A percentile compares a stretch with the other conserved stretches of the same genome.
These are phyloP conservation scores for Lasaia peninsularis DNA, from an alignment of 1,140 invertebrate species.

Conservation along the genomic window DNA sequence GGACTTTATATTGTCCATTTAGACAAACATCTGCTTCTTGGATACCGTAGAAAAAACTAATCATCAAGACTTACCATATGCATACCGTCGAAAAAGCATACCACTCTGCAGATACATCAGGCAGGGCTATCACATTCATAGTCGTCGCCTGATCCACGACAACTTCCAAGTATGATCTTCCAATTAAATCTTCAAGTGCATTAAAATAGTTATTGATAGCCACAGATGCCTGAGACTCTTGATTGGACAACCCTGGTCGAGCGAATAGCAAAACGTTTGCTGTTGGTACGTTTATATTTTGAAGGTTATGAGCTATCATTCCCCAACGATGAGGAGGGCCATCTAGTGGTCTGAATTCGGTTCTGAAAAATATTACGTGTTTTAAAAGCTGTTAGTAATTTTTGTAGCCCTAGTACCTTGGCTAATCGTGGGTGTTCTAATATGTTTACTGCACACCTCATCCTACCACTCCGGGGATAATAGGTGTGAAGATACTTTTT, in stretches of 20 bases:
- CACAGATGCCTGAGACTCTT: constrained; percentile 40
- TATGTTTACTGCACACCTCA: no score
- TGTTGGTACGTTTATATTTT: constrained; percentile 37
- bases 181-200: constrained; percentile 47
- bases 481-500: no score
- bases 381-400: constrained; percentile 9
- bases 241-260: constrained; percentile 33
- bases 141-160: constrained; percentile 40
- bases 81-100: constrained; percentile 47
- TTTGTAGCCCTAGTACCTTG: no score
- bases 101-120: constrained; percentile 54
- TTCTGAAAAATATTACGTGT: constrained; percentile 37
- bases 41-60: no score
- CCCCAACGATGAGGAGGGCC: constrained; percentile 50
- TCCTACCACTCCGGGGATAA: no score
- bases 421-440: no score
- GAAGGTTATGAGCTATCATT: constrained; percentile 58
- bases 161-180: constrained; percentile 40
- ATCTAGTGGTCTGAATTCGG: constrained; percentile 37
- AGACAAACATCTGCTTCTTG: no score
- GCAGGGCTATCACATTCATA: constrained; percentile 50
- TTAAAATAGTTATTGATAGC: constrained; percentile 48
- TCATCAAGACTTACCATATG: constrained; percentile 50
- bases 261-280: constrained; percentile 38
- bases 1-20: no score